Percentiles rank a stretch among this genome's conserved stretches.
phyloP scores from a whole-genome alignment of 2,888 invertebrate genomes.

The Merodon equestris region DNA sequence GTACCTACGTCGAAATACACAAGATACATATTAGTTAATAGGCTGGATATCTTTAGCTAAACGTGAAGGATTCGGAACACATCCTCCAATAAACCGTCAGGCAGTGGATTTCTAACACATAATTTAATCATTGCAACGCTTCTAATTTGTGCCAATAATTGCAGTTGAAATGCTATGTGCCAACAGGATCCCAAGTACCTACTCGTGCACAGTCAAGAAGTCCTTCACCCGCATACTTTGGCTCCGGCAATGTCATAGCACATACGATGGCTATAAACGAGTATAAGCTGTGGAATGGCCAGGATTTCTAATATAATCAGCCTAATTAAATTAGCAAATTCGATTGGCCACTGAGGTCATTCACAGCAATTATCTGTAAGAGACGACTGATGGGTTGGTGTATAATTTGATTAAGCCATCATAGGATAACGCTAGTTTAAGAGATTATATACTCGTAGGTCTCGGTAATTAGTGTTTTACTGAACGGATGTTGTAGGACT shows the following conservation, averaged over 20 bases:
- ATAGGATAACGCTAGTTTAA: slow-evolving; percentile 38
- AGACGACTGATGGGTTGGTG: slow-evolving; percentile 38
- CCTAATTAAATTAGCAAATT: slow-evolving; percentile 64
- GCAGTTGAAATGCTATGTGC: slow-evolving; percentile 36
- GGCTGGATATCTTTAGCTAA: too few species aligned
- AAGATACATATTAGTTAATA: too few species aligned
- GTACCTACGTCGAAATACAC: too few species aligned
- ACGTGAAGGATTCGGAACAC: too few species aligned
- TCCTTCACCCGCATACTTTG: slow-evolving; percentile 2
- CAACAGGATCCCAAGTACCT: slow-evolving; percentile 31
- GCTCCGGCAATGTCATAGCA: too few species aligned
- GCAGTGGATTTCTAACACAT: not conserved
- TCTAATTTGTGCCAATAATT: slow-evolving; percentile 56
- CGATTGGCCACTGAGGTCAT: slow-evolving; percentile 54
- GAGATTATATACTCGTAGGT: slow-evolving; percentile 22
- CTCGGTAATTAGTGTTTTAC: slow-evolving; percentile 31
- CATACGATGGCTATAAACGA: slow-evolving; percentile 21
- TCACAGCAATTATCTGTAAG: slow-evolving; percentile 56
- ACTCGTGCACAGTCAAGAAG: slow-evolving; percentile 5
- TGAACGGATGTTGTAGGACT: too few species aligned
- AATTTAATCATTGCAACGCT: slow-evolving; percentile 44
- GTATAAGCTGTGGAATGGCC: slow-evolving; percentile 11
- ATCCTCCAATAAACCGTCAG: too few species aligned
- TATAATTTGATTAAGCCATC: slow-evolving; percentile 56
- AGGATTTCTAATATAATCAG: slow-evolving; percentile 56